Evolutionary conservation across 2,113 vertebrate genomes (phyloP), one percentile per base, ranked within the genome.

Genomic region (Okapia johnstoni): DNA sequence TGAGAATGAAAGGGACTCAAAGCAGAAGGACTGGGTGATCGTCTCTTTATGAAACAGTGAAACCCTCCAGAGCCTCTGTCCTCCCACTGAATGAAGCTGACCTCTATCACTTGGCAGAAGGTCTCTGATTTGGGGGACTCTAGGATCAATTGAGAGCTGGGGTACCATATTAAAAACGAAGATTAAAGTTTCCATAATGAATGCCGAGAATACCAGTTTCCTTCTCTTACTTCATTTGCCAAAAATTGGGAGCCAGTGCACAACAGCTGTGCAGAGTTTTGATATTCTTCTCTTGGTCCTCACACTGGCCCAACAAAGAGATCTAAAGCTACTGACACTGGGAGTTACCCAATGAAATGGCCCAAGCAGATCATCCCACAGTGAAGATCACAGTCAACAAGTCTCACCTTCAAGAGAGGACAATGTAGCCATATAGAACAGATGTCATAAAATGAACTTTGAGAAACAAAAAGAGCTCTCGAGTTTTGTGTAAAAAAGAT

Each of bases 341-440:
- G 86, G 48, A 93, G 33, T 50, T 81, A 92, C 43, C 70, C 66
- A 73, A 81, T 89, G 58, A 95, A 93, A 80, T 48, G 80, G 63
- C 85, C 81, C 40, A 84, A 89, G 80, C 10, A 94, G 79, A 92
- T 28, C 6, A 25, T 46, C 50, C 70, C 54, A 7, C 21, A 76
- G 77, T 86, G 70, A 97, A 96, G 26, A 96, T 26, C 55, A 96
- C 4, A 52, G 86, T 96, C 86, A 91, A 6, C 36, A 90, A 96
- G 19, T 46, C 36, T 96, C 58, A 90, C 52, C 33, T 96, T 91
- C 88, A 92, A 90, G 40, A 93, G 16, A 95, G 86, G 36, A n/a
- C 50, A 57, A 88, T 73, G 19, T 30, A 81, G 40, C 40, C 48
- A 95, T 46, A 90, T 36, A 84, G 19, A 87, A 95, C 6, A 95